These are phyloP conservation scores for Lerista edwardsae DNA, from an alignment of 2,797 vertebrate species.

Conservation along the genomic window DNA sequence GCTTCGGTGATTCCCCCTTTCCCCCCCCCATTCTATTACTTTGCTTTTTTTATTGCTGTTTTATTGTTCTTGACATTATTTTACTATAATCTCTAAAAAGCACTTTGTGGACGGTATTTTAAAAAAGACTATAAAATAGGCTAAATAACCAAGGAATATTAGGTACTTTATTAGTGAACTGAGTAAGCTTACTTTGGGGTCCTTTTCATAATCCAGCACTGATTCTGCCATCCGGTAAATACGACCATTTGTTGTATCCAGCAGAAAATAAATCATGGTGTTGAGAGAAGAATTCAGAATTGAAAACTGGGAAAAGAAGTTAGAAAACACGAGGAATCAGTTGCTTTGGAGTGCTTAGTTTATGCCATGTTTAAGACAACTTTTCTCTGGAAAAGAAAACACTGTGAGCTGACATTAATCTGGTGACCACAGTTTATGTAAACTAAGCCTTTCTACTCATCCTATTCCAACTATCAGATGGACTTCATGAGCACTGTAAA, in stretches of 20 bases:
- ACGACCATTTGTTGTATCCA: slow-evolving; percentile 62
- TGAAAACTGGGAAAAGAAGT: slow-evolving; percentile 68
- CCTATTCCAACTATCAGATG: slow-evolving; percentile 62
- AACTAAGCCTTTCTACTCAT: slow-evolving; percentile 62
- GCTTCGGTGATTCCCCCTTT: too few species aligned
- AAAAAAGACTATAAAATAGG: slow-evolving; percentile 1
- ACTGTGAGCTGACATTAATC: slow-evolving; percentile 59
- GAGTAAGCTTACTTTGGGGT: slow-evolving; percentile 61
- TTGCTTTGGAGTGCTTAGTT: background rate
- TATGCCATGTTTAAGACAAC: slow-evolving; percentile 25
- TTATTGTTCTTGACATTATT: too few species aligned
- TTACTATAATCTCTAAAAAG: too few species aligned
- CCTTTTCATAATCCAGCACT: slow-evolving; percentile 68
- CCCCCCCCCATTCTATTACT: too few species aligned
- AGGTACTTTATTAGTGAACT: background rate
- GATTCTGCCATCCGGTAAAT: slow-evolving; percentile 67
- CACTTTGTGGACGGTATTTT: too few species aligned
- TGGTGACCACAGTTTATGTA: slow-evolving; percentile 53
- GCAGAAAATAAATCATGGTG: slow-evolving; percentile 61
- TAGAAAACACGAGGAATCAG: slow-evolving; percentile 22
- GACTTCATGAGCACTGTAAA: slow-evolving; percentile 49
- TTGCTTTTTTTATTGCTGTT: too few species aligned
- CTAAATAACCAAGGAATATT: slow-evolving; percentile 13
- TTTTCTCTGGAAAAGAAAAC: slow-evolving; percentile 55
- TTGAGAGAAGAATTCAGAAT: slow-evolving; percentile 64